phyloP scores from a whole-genome alignment of 2,797 vertebrate genomes.

The Fistularia tabacaria region DNA sequence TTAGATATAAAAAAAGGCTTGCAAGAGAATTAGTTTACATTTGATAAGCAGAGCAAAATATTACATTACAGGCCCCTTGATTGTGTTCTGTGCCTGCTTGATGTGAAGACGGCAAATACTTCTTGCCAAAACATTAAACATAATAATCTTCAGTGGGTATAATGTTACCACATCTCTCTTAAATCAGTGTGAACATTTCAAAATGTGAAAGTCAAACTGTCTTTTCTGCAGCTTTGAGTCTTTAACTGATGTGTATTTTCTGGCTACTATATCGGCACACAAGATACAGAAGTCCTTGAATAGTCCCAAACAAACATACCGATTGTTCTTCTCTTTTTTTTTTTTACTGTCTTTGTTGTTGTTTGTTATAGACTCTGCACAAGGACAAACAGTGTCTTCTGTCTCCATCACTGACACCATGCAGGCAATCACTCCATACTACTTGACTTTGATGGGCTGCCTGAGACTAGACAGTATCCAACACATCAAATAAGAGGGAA shows the following conservation, averaged over 20 bases:
- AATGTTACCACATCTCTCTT: too few species aligned
- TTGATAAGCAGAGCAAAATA: too few species aligned
- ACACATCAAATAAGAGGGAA: slow-evolving; percentile 60
- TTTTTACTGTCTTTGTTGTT: slow-evolving; percentile 31
- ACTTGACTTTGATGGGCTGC: slow-evolving; percentile 70
- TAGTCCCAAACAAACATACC: slow-evolving; percentile 9
- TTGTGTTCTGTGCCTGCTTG: too few species aligned
- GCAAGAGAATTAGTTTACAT: too few species aligned
- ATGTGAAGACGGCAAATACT: too few species aligned
- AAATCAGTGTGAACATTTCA: too few species aligned
- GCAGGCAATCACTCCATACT: slow-evolving; percentile 67
- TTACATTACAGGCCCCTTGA: too few species aligned
- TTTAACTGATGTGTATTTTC: slow-evolving; percentile 1
- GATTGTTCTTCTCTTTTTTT: slow-evolving; percentile 22
- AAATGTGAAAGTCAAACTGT: too few species aligned
- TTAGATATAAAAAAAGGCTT: too few species aligned
- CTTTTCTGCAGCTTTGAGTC: too few species aligned
- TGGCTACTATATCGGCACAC: slow-evolving; percentile 25
- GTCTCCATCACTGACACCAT: slow-evolving; percentile 64
- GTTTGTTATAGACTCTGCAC: slow-evolving; percentile 40
- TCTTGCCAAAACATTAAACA: too few species aligned
- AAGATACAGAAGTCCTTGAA: slow-evolving; percentile 26
- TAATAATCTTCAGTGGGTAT: too few species aligned
- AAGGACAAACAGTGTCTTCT: slow-evolving; percentile 58
- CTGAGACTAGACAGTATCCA: slow-evolving; percentile 57